phyloP scores from a whole-genome alignment of 37 sponge, comb jelly and placozoan species.

The Ephydatia muelleri region DNA sequence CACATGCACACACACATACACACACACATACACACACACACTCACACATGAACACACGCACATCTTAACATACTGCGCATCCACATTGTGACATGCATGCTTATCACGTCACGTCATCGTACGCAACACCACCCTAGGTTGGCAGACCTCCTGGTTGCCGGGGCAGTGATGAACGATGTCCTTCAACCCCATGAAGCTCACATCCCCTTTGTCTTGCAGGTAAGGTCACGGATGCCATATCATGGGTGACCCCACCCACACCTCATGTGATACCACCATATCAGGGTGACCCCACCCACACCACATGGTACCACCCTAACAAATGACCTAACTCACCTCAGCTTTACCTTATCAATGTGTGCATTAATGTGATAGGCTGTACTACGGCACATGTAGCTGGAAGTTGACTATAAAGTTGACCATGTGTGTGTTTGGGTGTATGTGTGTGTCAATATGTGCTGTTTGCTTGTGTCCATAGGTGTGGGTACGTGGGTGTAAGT shows the following conservation, averaged over 20 bases:
- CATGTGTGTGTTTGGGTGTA: background rate
- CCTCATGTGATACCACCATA: no score
- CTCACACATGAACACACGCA: background rate
- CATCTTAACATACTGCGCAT: background rate
- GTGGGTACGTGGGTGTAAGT: background rate
- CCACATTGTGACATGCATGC: no score
- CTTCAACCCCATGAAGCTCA: constrained; percentile 91
- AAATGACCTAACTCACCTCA: no score
- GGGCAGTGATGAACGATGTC: constrained; percentile 74
- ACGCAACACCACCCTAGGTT: constrained; percentile 31
- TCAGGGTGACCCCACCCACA: no score
- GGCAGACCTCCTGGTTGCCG: constrained; percentile 75
- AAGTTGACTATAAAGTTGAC: no score
- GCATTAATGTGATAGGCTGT: no score
- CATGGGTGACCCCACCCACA: no score
- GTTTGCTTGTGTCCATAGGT: background rate
- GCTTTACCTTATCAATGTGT: no score
- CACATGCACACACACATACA: constrained; percentile 2
- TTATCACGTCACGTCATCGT: no score
- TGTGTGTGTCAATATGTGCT: background rate
- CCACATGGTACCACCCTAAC: no score
- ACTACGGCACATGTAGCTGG: no score
- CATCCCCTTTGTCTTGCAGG: constrained; percentile 84
- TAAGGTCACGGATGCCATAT: background rate
- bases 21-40: background rate